Evolutionary conservation across 2,888 invertebrate species (phyloP).

Genomic region (Lacanobia oleracea): DNA sequence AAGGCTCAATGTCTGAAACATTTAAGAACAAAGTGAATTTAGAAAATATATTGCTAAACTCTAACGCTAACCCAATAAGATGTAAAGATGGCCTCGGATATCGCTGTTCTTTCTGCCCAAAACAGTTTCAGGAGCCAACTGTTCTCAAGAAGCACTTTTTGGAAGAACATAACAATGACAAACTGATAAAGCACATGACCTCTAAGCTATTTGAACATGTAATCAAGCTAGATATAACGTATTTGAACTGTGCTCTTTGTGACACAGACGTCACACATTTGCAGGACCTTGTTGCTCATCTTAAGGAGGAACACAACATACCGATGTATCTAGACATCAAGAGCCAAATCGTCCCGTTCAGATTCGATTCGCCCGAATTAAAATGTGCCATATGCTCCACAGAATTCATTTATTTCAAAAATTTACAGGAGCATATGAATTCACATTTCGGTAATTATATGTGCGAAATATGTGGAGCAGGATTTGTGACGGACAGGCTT

Average conservation of each 20-base stretch:
- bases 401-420: conserved; percentile 76
- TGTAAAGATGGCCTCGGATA: conserved; percentile 74
- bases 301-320: conserved; percentile 70
- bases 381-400: conserved; percentile 75
- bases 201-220: conserved; percentile 70
- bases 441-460: conserved; percentile 78
- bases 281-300: conserved; percentile 71
- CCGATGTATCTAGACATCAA: conserved; percentile 72
- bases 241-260: conserved; percentile 75
- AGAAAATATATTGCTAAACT: conserved; percentile 72
- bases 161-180: conserved; percentile 74
- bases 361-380: conserved; percentile 75
- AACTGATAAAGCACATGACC: conserved; percentile 69
- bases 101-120: conserved; percentile 74
- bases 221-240: conserved; percentile 78
- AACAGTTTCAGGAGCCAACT: conserved; percentile 70
- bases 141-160: conserved; percentile 76
- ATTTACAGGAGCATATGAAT: conserved; percentile 82
- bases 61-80: conserved; percentile 79
- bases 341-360: conserved; percentile 80
- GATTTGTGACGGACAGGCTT: conserved; percentile 73
- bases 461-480: conserved; percentile 75
- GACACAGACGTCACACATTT: conserved; percentile 68
- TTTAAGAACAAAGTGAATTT: conserved; percentile 72
- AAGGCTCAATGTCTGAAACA: conserved; percentile 36